Evolutionary conservation across 1,140 invertebrate species (phyloP).

Genomic region (Spodoptera litura): DNA sequence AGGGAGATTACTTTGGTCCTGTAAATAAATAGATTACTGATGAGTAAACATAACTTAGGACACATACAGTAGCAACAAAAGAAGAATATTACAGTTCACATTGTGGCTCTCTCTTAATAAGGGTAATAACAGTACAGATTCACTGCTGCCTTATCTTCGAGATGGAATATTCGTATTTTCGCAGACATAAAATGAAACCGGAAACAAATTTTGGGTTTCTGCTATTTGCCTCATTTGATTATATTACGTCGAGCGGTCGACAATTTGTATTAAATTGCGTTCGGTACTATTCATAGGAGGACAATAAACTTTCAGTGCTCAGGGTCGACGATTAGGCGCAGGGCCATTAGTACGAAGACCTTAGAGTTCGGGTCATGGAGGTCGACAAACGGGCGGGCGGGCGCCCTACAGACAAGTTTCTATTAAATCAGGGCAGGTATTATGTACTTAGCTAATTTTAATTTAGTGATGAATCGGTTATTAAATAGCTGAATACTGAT

Average conservation of each 20-base stretch:
- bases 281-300: conserved; percentile 40
- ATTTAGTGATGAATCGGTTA: conserved; percentile 5
- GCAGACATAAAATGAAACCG: conserved; percentile 10
- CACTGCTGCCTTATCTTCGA: conserved; percentile 3
- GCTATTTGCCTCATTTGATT: conserved; percentile 49
- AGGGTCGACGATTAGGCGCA: conserved; percentile 48
- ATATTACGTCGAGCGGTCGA: conserved; percentile 36
- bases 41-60: conserved; percentile 12
- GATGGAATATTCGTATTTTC: neutral
- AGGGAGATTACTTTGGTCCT: conserved; percentile 53
- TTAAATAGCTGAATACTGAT: neutral
- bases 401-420: conserved; percentile 20
- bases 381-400: conserved; percentile 43
- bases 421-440: conserved; percentile 30
- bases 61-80: neutral
- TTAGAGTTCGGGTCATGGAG: conserved; percentile 40
- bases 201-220: conserved; percentile 32
- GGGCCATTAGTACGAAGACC: conserved; percentile 47
- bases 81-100: too few relatives aligned
- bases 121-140: conserved; percentile 28
- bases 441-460: neutral
- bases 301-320: conserved; percentile 49
- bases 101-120: conserved; percentile 5
- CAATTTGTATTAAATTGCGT: conserved; percentile 53
- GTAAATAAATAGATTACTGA: conserved; percentile 11